phyloP scores from a whole-genome alignment of 1,140 invertebrate species.

The Tenebrio molitor region DNA sequence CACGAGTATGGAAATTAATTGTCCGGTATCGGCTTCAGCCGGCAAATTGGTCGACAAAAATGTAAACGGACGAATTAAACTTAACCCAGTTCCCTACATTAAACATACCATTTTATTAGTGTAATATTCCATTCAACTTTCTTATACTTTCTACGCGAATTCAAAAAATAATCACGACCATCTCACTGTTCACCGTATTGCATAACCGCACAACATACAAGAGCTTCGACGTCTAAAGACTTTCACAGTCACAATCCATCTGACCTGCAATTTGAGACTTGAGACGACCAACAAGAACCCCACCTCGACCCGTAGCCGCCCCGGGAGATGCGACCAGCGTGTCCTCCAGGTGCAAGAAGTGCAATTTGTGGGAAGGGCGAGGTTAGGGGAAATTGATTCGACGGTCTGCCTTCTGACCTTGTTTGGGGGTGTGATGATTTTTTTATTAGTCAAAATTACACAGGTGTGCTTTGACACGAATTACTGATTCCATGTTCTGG shows the following conservation, averaged over 20 bases:
- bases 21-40: no score
- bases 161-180: slow-evolving; percentile 26
- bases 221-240: slow-evolving; percentile 26
- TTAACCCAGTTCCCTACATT: slow-evolving; percentile 13
- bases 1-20: no score
- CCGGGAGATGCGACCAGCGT: slow-evolving; percentile 10
- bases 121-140: slow-evolving; percentile 25
- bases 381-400: no score
- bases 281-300: slow-evolving; percentile 34
- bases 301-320: slow-evolving; percentile 14
- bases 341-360: slow-evolving; percentile 27
- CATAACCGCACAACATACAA: slow-evolving; percentile 12
- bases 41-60: no score
- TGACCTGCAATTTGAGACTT: slow-evolving; percentile 29
- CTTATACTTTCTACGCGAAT: slow-evolving; percentile 35
- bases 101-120: slow-evolving; percentile 21
- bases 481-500: no score
- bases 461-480: no score
- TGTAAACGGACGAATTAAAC: no score
- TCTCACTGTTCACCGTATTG: slow-evolving; percentile 20
- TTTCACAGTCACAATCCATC: slow-evolving; percentile 38
- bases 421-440: not conserved
- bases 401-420: no score
- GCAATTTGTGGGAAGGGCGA: slow-evolving; percentile 2
- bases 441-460: no score